Evolutionary conservation across 1,140 invertebrate genomes (phyloP).

Genomic region (Bombus vancouverensis): DNA sequence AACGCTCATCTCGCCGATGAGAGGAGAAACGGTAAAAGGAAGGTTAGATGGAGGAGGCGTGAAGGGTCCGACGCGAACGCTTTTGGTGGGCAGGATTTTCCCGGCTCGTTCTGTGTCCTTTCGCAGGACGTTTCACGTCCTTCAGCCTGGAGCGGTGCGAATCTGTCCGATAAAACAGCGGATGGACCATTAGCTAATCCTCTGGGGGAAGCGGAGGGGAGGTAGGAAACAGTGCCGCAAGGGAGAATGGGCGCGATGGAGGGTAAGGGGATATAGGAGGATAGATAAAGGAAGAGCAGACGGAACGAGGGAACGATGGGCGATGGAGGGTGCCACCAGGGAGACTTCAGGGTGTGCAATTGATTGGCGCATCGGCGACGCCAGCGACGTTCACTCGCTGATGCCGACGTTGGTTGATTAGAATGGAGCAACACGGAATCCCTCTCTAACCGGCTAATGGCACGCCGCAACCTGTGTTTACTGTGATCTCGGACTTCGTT

Average conservation of each 20-base stretch:
- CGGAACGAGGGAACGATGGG: constrained; percentile 55
- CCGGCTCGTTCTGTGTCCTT: constrained; percentile 53
- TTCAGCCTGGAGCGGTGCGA: constrained; percentile 72
- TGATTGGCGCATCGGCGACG: constrained; percentile 77
- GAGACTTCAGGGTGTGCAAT: constrained; percentile 78
- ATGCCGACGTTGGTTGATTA: constrained; percentile 78
- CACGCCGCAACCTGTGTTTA: constrained; percentile 81
- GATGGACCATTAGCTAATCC: constrained; percentile 81
- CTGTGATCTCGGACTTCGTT: constrained; percentile 80
- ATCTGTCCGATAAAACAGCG: constrained; percentile 80
- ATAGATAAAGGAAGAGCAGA: constrained; percentile 58
- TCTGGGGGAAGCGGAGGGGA: constrained; percentile 55
- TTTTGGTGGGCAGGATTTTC: constrained; percentile 57
- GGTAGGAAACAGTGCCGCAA: constrained; percentile 73
- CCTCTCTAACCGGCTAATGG: constrained; percentile 82
- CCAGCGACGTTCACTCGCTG: constrained; percentile 54
- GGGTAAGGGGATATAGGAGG: neutral
- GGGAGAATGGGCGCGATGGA: constrained; percentile 22
- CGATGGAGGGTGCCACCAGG: constrained; percentile 54
- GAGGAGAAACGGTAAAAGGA: neutral
- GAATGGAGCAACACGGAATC: constrained; percentile 82
- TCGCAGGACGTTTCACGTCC: constrained; percentile 53
- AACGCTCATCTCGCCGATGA: neutral
- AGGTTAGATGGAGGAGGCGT: neutral
- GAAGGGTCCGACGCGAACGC: constrained; percentile 14